These are phyloP conservation scores for Diogma glabrata DNA, from an alignment of 2,888 invertebrate genomes.

Conservation along the genomic window DNA sequence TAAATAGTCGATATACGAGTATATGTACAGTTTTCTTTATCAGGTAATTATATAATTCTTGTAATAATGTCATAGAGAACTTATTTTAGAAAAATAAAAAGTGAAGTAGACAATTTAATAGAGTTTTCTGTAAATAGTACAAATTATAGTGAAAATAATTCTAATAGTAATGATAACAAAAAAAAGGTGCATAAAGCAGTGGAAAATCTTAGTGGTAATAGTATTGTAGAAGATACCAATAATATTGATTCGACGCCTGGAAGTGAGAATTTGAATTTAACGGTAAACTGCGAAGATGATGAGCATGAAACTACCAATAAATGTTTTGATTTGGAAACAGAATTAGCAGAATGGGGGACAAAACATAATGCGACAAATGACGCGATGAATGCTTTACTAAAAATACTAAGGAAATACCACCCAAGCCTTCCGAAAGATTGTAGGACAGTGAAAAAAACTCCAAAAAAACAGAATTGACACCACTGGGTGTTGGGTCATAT, in stretches of 20 bases:
- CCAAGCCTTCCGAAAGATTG: neutral
- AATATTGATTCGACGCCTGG: conserved; percentile 1
- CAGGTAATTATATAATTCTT: neutral
- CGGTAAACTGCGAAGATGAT: neutral
- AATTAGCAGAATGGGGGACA: neutral
- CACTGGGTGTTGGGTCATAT: no score
- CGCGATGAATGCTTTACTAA: neutral
- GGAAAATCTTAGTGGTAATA: conserved; percentile 1
- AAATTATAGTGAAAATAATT: neutral
- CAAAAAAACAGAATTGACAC: conserved; percentile 3
- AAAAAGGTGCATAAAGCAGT: neutral
- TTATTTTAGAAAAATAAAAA: neutral
- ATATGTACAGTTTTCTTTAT: neutral
- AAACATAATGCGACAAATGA: neutral
- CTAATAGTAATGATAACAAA: neutral
- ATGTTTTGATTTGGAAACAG: conserved; percentile 1
- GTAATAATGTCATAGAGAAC: neutral
- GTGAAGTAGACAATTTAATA: neutral
- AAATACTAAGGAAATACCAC: neutral
- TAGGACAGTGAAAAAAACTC: conserved; percentile 2
- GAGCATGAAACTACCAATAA: neutral
- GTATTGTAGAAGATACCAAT: neutral
- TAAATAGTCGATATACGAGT: neutral
- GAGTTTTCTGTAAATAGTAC: neutral
- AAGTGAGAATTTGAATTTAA: neutral